These are phyloP conservation scores for Penaeus indicus DNA, from an alignment of 1,140 invertebrate genomes.

Conservation along the genomic window DNA sequence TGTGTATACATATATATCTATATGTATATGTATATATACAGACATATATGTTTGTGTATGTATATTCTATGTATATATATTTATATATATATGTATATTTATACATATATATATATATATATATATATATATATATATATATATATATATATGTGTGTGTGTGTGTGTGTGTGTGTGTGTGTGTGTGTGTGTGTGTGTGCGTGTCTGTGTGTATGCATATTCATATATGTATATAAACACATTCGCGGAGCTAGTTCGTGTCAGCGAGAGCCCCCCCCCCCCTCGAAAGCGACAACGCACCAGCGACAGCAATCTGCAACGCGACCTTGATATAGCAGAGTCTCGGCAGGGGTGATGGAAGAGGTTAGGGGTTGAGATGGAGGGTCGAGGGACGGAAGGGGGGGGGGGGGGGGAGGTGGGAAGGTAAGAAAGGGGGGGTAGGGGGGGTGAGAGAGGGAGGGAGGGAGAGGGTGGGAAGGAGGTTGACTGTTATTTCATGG, in stretches of 20 bases:
- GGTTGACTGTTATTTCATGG: too few relatives aligned
- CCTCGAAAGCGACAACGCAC: not conserved
- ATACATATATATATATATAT: too few relatives aligned
- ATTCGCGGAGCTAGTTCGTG: not conserved
- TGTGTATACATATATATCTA: too few relatives aligned
- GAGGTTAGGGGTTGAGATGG: not conserved
- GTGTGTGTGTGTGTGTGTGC: not conserved
- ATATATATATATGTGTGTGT: too few relatives aligned
- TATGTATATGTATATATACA: too few relatives aligned
- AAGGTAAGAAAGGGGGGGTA: not conserved
- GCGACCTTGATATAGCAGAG: not conserved
- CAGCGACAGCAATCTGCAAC: not conserved
- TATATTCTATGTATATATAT: too few relatives aligned
- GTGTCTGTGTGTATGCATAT: not conserved
- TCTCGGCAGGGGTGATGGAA: not conserved
- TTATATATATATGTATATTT: too few relatives aligned
- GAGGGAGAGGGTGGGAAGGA: not conserved
- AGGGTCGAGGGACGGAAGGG: not conserved
- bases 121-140: too few relatives aligned
- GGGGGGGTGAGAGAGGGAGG: not conserved
- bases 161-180: too few relatives aligned
- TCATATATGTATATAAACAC: not conserved
- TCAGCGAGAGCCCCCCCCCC: not conserved
- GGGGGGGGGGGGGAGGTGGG: not conserved
- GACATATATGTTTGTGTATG: too few relatives aligned